Conservation (phyloP, 2,797 vertebrate species). For the Karalla daura region DNA sequence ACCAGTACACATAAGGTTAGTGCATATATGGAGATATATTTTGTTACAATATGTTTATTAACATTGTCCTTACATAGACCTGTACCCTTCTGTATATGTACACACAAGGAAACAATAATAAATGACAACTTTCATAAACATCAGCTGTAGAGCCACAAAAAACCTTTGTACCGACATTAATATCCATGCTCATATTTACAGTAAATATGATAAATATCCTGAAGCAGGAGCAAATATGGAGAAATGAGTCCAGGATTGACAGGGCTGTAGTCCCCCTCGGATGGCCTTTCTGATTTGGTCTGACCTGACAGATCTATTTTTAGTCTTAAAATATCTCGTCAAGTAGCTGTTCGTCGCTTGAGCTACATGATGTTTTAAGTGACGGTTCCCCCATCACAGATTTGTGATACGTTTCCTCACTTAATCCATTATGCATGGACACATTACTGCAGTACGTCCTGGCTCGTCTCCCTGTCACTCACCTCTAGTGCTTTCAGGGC, state of each 20-base stretch:
- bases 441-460: conserved; percentile 11
- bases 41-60: too few relatives aligned
- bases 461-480: conserved; percentile 4
- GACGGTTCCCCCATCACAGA: neutral
- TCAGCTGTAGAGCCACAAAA: too few relatives aligned
- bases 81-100: too few relatives aligned
- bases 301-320: neutral
- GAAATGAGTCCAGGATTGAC: neutral
- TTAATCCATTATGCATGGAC: conserved; percentile 15
- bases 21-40: too few relatives aligned
- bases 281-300: neutral
- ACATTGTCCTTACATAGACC: too few relatives aligned
- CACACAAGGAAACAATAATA: too few relatives aligned
- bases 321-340: neutral
- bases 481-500: neutral
- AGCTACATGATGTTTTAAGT: neutral
- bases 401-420: conserved; percentile 3
- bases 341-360: neutral
- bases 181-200: too few relatives aligned
- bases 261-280: neutral
- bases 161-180: too few relatives aligned
- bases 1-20: too few relatives aligned
- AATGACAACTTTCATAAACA: too few relatives aligned
- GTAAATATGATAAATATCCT: too few relatives aligned
- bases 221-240: conserved; percentile 2